A percentile compares a stretch with the other conserved stretches of the same genome.
Evolutionary conservation across 2,888 invertebrate genomes (phyloP).

Genomic region (Eubasilissa splendida): DNA sequence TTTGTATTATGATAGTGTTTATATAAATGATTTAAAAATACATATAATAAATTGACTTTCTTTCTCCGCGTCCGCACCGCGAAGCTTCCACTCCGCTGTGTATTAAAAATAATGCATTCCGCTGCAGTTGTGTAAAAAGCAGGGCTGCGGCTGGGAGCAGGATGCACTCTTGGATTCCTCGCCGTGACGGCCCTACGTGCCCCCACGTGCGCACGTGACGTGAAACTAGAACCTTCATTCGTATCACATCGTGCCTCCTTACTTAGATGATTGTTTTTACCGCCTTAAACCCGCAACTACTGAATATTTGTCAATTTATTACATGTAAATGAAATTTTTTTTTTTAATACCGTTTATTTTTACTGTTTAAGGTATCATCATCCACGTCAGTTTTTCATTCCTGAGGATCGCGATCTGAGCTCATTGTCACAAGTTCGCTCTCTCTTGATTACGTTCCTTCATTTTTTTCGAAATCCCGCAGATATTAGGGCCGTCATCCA

Average conservation of each 20-base stretch:
- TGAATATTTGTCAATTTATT: neutral
- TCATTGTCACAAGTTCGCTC: too few species aligned
- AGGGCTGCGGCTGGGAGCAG: neutral
- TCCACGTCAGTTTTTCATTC: too few species aligned
- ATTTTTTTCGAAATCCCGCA: too few species aligned
- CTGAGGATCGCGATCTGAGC: too few species aligned
- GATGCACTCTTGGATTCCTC: slow-evolving; percentile 8
- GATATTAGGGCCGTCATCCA: too few species aligned
- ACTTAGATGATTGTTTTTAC: slow-evolving; percentile 10
- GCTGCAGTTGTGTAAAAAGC: slow-evolving; percentile 14
- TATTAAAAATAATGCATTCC: slow-evolving; percentile 12
- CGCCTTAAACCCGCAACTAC: neutral
- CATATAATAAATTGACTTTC: too few species aligned
- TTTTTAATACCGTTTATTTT: slow-evolving; percentile 1
- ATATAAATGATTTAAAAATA: too few species aligned
- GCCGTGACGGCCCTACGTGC: neutral
- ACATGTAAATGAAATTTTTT: neutral
- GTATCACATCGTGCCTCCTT: neutral
- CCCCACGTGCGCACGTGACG: slow-evolving; percentile 11
- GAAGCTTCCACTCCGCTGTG: too few species aligned
- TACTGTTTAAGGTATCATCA: too few species aligned
- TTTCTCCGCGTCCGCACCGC: too few species aligned
- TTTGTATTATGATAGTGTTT: too few species aligned
- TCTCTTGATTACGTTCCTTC: too few species aligned
- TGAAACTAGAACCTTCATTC: neutral